Conservation (phyloP, 2,888 invertebrate species). For the Coelopa pilipes region DNA sequence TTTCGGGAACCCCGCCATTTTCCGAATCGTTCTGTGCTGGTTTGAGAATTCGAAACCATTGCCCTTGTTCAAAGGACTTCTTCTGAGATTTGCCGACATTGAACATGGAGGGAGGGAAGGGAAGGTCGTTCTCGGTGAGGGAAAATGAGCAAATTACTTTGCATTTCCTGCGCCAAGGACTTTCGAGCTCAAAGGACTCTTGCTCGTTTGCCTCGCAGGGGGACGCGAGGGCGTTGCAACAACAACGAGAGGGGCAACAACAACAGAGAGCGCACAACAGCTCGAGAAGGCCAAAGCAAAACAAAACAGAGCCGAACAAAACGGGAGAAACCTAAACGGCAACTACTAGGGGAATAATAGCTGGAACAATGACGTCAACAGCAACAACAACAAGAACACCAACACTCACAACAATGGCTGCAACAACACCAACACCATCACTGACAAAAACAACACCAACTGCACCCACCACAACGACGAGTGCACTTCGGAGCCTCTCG, state of each 20-base stretch:
- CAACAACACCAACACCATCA: constrained; percentile 17
- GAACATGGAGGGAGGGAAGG: too few relatives aligned
- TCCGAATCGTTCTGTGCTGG: neutral
- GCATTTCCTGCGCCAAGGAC: too few relatives aligned
- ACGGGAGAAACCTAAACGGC: neutral
- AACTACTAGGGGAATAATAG: neutral
- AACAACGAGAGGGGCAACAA: too few relatives aligned
- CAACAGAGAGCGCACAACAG: too few relatives aligned
- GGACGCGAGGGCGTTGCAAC: neutral
- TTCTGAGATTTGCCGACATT: too few relatives aligned
- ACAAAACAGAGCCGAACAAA: neutral
- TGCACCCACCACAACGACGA: constrained; percentile 12
- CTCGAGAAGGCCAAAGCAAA: too few relatives aligned
- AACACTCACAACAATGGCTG: neutral
- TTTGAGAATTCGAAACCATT: neutral
- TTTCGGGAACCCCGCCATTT: neutral
- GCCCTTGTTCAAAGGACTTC: too few relatives aligned
- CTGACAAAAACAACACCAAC: neutral
- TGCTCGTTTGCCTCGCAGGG: too few relatives aligned
- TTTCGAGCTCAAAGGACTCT: too few relatives aligned
- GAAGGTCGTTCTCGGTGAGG: too few relatives aligned
- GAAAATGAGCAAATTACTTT: too few relatives aligned
- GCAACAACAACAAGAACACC: neutral
- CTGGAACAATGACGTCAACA: neutral
- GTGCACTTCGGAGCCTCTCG: constrained; percentile 18